Evolutionary conservation across 2,888 invertebrate species (phyloP), one percentile per base, ranked within the genome.

Genomic region (Hyalella azteca): DNA sequence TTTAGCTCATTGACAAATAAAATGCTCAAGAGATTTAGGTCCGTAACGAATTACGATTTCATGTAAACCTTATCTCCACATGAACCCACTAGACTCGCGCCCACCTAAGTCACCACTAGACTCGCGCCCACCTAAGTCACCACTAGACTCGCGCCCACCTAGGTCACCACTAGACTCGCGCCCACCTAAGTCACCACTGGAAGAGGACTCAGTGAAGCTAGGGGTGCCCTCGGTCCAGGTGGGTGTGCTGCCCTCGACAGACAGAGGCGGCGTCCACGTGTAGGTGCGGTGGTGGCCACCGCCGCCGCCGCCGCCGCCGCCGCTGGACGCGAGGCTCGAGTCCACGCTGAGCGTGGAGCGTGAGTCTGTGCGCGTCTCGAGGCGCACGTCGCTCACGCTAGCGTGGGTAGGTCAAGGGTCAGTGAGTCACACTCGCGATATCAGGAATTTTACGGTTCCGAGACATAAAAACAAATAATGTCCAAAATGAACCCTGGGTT

Each of bases 221-320:
- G 97, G 97, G 86, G 97, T 97, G 87, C 97, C 97, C 90, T 97
- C 97, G 75, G 97, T 97, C 95, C 97, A 97, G 60, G 97, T 97
- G n/a, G 97, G 97, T 50, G 97, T 97, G 3, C 85, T 85, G 78
- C 84, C 85, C 80, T 85, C 85, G 78, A 82, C 85, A 11, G 85
- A 85, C 77, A 85, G 82, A 22, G 85, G 83, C 66, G 85, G 85
- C 22, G 85, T 85, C 83, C 83, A 83, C 75, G 85, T 83, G 82
- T 79, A 80, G 81, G 81, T 81, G 22, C 85, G 83, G 50, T 73
- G 73, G 73, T 22, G 36, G n/a, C n/a, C n/a, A n/a, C n/a, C n/a
- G 45, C 40, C 36, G n/a, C 22, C n/a, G 59, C 11, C 11, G n/a
- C 59, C 29, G 15, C 75, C 75, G 40, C 40, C 19, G 29, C 41